Evolutionary conservation across 2,888 invertebrate genomes (phyloP).

Genomic region (Dromius quadrimaculatus): DNA sequence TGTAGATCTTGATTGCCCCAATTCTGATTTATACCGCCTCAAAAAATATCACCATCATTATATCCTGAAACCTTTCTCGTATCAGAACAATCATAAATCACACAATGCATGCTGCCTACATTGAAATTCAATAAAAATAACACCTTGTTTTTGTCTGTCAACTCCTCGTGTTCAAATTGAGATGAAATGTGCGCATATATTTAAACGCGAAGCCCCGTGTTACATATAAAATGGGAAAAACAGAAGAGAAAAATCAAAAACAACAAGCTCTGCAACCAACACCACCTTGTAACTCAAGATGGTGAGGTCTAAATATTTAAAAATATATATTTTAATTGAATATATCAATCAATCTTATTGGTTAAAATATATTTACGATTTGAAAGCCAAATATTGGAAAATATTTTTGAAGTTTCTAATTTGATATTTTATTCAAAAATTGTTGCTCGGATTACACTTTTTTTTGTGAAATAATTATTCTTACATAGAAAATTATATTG

Average conservation of each 20-base stretch:
- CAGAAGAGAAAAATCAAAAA: slow-evolving; percentile 2
- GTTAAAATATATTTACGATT: too few relatives aligned
- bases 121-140: slow-evolving; percentile 49
- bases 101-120: slow-evolving; percentile 15
- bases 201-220: slow-evolving; percentile 55
- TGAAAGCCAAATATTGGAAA: too few relatives aligned
- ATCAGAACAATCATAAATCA: not conserved
- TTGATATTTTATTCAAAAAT: not conserved
- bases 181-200: slow-evolving; percentile 54
- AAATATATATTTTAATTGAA: too few relatives aligned
- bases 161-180: slow-evolving; percentile 47
- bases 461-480: not conserved
- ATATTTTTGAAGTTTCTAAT: too few relatives aligned
- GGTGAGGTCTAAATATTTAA: slow-evolving; percentile 3
- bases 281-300: slow-evolving; percentile 1
- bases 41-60: not conserved
- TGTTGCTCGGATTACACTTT: not conserved
- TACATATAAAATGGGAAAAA: slow-evolving; percentile 53
- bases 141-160: slow-evolving; percentile 35
- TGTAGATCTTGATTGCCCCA: slow-evolving; percentile 10
- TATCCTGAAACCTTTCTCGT: slow-evolving; percentile 9
- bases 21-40: not conserved
- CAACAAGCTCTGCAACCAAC: not conserved
- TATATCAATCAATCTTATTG: too few relatives aligned
- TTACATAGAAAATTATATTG: not conserved